These are phyloP conservation scores for Netelia virgata DNA, from an alignment of 2,888 invertebrate genomes.

Conservation along the genomic window DNA sequence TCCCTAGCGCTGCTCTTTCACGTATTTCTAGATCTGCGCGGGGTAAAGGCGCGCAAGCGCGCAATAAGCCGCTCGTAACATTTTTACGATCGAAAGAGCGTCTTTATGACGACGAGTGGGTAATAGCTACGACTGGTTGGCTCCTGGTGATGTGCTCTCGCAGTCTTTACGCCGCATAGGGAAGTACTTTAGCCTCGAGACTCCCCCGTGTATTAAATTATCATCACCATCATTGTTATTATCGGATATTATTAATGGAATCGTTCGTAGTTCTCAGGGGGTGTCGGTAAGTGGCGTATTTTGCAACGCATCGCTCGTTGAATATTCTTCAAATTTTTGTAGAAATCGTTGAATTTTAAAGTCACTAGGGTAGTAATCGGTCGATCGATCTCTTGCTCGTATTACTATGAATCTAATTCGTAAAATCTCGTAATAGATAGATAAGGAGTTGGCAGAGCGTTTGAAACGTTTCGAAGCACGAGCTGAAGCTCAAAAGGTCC, in stretches of 20 bases:
- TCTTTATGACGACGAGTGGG: constrained; percentile 64
- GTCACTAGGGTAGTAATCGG: no score
- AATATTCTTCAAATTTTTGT: constrained; percentile 22
- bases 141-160: constrained; percentile 39
- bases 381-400: constrained; percentile 43
- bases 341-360: no score
- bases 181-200: constrained; percentile 59
- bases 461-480: constrained; percentile 47
- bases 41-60: constrained; percentile 36
- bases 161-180: constrained; percentile 57
- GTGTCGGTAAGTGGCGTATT: constrained; percentile 52
- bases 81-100: constrained; percentile 78
- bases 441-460: not conserved
- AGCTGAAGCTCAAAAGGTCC: constrained; percentile 50
- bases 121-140: constrained; percentile 44
- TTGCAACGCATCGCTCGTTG: constrained; percentile 68
- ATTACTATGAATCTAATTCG: not conserved
- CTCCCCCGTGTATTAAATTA: constrained; percentile 42
- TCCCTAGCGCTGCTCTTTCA: constrained; percentile 54
- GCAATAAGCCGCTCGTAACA: constrained; percentile 79
- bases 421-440: not conserved
- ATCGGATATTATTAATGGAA: constrained; percentile 31
- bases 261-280: constrained; percentile 47
- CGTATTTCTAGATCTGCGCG: constrained; percentile 22
- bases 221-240: constrained; percentile 27